A percentile compares a stretch with the other conserved stretches of the same genome.
These are phyloP conservation scores for Clitarchus hookeri DNA, from an alignment of 2,888 invertebrate genomes.

Conservation along the genomic window DNA sequence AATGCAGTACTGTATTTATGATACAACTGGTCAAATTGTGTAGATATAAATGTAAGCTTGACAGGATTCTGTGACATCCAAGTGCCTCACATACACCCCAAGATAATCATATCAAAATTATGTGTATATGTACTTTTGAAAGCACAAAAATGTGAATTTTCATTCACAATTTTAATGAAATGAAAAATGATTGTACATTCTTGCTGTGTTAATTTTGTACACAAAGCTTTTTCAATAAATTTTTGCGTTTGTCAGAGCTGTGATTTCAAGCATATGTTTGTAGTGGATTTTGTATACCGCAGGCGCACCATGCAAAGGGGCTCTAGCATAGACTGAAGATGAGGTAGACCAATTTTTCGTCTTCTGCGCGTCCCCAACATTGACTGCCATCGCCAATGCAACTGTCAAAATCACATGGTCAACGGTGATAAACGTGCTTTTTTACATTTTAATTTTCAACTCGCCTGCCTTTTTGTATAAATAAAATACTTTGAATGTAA, in stretches of 20 bases:
- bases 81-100: background rate
- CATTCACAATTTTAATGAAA: background rate
- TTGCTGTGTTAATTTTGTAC: background rate
- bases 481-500: too few species aligned
- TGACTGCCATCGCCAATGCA: too few species aligned
- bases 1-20: background rate
- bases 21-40: background rate
- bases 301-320: too few species aligned
- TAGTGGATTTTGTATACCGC: background rate
- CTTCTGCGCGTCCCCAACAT: too few species aligned
- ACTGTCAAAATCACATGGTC: too few species aligned
- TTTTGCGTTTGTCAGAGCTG: background rate
- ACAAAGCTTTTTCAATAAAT: background rate
- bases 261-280: background rate
- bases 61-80: background rate
- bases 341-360: too few species aligned
- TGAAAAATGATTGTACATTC: background rate
- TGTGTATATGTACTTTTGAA: background rate
- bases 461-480: too few species aligned
- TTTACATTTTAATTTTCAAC: too few species aligned
- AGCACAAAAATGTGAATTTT: background rate
- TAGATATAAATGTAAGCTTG: background rate
- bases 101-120: constrained; percentile 2
- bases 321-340: too few species aligned
- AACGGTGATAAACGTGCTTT: too few species aligned